phyloP scores from a whole-genome alignment of 2,888 invertebrate species.

The Amaurobius ferox region DNA sequence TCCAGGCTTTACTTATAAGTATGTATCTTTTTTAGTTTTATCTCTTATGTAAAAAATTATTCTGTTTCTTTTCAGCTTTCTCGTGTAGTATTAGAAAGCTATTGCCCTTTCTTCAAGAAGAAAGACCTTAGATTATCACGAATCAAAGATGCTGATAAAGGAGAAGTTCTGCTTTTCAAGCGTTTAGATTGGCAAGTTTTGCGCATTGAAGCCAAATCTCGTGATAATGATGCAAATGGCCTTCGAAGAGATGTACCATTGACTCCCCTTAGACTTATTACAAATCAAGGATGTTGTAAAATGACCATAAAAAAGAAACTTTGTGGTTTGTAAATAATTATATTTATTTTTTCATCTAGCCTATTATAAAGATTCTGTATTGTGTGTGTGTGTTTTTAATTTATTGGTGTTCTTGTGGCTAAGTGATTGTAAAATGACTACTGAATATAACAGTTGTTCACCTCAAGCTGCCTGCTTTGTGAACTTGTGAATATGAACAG shows the following conservation, averaged over 20 bases:
- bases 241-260: conserved; percentile 84
- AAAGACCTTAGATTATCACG: conserved; percentile 93
- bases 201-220: conserved; percentile 87
- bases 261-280: conserved; percentile 92
- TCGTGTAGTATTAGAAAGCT: conserved; percentile 93
- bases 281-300: conserved; percentile 95
- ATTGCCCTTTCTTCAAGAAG: conserved; percentile 92
- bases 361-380: too few relatives aligned
- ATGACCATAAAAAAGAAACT: conserved; percentile 96
- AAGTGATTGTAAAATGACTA: too few relatives aligned
- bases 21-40: too few relatives aligned
- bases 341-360: too few relatives aligned
- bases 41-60: too few relatives aligned
- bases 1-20: too few relatives aligned
- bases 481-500: too few relatives aligned
- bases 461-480: too few relatives aligned
- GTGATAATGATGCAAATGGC: conserved; percentile 61
- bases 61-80: conserved; percentile 83
- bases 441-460: too few relatives aligned
- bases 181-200: conserved; percentile 97
- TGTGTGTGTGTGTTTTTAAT: too few relatives aligned
- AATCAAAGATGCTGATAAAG: conserved; percentile 91
- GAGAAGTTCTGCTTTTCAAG: conserved; percentile 96
- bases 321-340: conserved; percentile 80
- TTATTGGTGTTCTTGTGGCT: too few relatives aligned